These are phyloP conservation scores for Athalia rosae DNA, from an alignment of 2,888 invertebrate species.

Conservation along the genomic window DNA sequence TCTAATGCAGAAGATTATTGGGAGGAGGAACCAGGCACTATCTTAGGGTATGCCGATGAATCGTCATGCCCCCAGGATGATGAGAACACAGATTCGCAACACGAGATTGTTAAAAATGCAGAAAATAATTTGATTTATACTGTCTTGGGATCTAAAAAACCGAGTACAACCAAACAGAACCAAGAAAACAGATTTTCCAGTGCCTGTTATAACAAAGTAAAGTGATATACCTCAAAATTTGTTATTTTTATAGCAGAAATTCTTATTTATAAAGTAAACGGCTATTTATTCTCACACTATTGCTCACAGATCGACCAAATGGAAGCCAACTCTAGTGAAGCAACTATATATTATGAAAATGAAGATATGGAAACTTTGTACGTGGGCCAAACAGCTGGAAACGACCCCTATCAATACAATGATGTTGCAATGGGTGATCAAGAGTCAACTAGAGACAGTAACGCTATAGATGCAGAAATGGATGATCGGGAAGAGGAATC, in stretches of 20 bases:
- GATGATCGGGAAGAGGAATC: slow-evolving; percentile 57
- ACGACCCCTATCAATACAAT: slow-evolving; percentile 62
- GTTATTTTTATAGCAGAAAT: slow-evolving; percentile 23
- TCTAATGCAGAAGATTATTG: slow-evolving; percentile 32
- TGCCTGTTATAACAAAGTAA: slow-evolving; percentile 63
- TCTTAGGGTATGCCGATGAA: slow-evolving; percentile 30
- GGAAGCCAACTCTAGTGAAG: slow-evolving; percentile 68
- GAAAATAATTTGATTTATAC: slow-evolving; percentile 71
- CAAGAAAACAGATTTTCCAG: slow-evolving; percentile 55
- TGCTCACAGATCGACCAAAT: slow-evolving; percentile 63
- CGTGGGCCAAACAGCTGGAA: slow-evolving; percentile 62
- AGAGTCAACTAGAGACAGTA: slow-evolving; percentile 57
- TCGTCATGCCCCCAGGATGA: slow-evolving; percentile 46
- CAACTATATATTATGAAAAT: slow-evolving; percentile 70
- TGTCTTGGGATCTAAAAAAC: slow-evolving; percentile 69
- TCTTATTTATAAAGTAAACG: slow-evolving; percentile 1
- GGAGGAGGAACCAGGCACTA: slow-evolving; percentile 28
- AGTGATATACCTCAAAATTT: slow-evolving; percentile 1
- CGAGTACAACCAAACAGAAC: slow-evolving; percentile 50
- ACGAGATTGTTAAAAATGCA: slow-evolving; percentile 67
- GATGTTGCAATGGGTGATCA: slow-evolving; percentile 60
- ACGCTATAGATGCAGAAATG: slow-evolving; percentile 51
- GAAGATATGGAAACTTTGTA: slow-evolving; percentile 69
- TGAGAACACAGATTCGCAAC: slow-evolving; percentile 55
- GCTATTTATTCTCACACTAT: slow-evolving; percentile 45